Evolutionary conservation across 2,113 vertebrate genomes (phyloP).

Genomic region (Brevimyrus niger): DNA sequence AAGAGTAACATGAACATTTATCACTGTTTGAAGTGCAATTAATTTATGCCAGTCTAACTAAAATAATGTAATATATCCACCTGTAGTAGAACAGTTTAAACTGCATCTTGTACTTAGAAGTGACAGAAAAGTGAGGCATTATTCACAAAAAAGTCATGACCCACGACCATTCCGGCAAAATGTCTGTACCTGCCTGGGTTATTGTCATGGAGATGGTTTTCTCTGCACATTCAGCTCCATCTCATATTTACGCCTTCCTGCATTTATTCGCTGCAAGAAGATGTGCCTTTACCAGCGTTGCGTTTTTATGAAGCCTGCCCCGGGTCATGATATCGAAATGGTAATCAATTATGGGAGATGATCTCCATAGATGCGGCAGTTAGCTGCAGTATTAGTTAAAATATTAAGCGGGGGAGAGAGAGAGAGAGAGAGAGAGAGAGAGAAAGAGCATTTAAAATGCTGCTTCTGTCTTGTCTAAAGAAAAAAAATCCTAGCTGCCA

Average conservation of each 20-base stretch:
- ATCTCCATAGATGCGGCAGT: constrained; percentile 8
- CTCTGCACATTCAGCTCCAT: not conserved
- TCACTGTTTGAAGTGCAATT: not conserved
- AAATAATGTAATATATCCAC: not conserved
- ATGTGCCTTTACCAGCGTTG: not conserved
- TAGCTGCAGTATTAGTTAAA: not conserved
- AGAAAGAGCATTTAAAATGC: not conserved
- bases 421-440: not conserved
- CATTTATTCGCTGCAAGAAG: not conserved
- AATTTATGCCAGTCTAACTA: not conserved
- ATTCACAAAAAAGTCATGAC: not conserved
- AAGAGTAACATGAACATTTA: not conserved
- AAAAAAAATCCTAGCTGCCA: not conserved
- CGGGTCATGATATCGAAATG: constrained; percentile 21
- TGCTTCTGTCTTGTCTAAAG: not conserved
- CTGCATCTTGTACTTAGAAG: not conserved
- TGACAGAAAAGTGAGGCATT: not conserved
- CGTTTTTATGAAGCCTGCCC: constrained; percentile 19
- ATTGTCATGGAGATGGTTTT: not conserved
- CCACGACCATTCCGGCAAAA: not conserved
- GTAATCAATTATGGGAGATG: constrained; percentile 32
- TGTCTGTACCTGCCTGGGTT: not conserved
- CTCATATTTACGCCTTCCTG: not conserved
- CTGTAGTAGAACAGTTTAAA: not conserved
- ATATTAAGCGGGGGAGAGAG: not conserved